Base-by-base conservation (phyloP, 2,797 vertebrate species). In the Molossus alvarezi region DNA sequence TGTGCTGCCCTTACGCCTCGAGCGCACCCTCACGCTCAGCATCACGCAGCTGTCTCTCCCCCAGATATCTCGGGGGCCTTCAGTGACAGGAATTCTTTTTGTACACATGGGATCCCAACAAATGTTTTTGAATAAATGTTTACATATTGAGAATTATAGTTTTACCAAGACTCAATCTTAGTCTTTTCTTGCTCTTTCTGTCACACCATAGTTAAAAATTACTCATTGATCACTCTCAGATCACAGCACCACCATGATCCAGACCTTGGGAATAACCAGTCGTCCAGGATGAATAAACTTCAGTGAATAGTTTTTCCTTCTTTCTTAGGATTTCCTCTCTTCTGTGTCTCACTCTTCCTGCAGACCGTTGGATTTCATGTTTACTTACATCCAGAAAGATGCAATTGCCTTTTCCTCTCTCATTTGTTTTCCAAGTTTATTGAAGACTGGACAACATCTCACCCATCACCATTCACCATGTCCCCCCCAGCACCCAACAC, bases 71-170 rank as follows among this genome's bases (percentile, higher is more conserved):
- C 57, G 37, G 6, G 71, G 37, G 77, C 1, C 27, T 88, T 77
- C 69, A 62, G 1, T 18, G 41, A 76, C 12, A 55, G 15, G 48
- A 9, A 72, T 65, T 83, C 88, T 81, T 62, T 87, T 67, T 85
- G n/a, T 67, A 33, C 6, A 21, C 2, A 9, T 25, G 75, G 41
- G 27, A 84, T 25, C 69, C 87, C 88, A 88, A 29, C 29, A 80
- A 62, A n/a, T 29, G 48, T 58, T 90, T 93, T 41, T 60, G 37
- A 94, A 87, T 64, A 83, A 92, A 77, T 69, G 69, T 53, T 71
- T 76, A 48, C 23, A 23, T 55, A 65, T 53, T 75, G 60, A 87
- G 18, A 57, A 84, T 62, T 83, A 20, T 3, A 82, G 13, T 58
- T 92, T 90, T 80, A 4, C 58, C 23, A 67, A 73, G 7, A 73